These are phyloP conservation scores for Cataglyphis cursor DNA, from an alignment of 2,888 invertebrate species.

Conservation along the genomic window DNA sequence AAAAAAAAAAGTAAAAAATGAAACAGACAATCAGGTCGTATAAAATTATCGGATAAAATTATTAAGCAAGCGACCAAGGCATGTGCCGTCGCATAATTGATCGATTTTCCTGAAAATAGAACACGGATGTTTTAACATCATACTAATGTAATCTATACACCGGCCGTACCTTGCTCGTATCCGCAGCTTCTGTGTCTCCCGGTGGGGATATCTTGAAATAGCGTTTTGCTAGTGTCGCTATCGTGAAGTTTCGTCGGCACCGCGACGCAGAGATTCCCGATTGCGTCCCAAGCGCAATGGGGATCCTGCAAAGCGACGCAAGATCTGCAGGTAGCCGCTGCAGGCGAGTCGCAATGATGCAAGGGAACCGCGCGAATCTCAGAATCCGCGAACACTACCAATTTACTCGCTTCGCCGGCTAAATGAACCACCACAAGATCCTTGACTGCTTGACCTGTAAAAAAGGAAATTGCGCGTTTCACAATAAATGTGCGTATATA, in stretches of 20 bases:
- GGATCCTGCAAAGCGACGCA: slow-evolving; percentile 98
- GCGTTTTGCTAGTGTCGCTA: slow-evolving; percentile 88
- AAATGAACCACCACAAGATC: slow-evolving; percentile 90
- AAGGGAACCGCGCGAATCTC: slow-evolving; percentile 95
- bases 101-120: neutral
- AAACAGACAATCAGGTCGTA: neutral
- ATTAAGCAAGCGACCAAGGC: slow-evolving; percentile 18
- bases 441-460: slow-evolving; percentile 88
- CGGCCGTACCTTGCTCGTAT: slow-evolving; percentile 82
- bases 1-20: neutral
- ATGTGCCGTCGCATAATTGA: neutral
- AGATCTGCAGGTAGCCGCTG: slow-evolving; percentile 89
- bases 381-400: slow-evolving; percentile 96
- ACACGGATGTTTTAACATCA: neutral
- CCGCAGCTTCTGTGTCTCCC: slow-evolving; percentile 90
- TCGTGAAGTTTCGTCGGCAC: slow-evolving; percentile 88
- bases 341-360: slow-evolving; percentile 91
- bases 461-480: neutral
- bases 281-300: slow-evolving; percentile 98
- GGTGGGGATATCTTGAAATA: slow-evolving; percentile 91
- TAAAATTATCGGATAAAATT: neutral
- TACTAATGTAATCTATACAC: slow-evolving; percentile 10
- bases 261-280: slow-evolving; percentile 88
- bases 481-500: neutral
- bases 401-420: slow-evolving; percentile 92